Evolutionary conservation across 1,140 invertebrate genomes (phyloP), one percentile per base, ranked within the genome.

Genomic region (Lamellibrachia luymesi): DNA sequence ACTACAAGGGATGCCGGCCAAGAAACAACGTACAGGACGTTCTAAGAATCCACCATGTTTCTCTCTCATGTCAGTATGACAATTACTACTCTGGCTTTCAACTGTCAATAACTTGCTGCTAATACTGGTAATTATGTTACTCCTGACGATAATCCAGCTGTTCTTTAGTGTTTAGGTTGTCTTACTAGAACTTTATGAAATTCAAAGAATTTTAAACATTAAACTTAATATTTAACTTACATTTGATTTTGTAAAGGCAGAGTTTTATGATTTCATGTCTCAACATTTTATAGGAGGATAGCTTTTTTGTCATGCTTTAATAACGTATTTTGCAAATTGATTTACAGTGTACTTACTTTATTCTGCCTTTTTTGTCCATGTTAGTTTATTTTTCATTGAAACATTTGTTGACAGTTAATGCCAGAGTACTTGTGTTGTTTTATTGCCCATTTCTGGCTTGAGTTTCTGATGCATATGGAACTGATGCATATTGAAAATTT

Each of bases 51-150:
- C 64, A 17, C 27, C 93, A 50, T 51, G 91, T 91, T n/a, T 93
- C 7, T 56, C 92, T 1, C 27, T 95, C 38, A 91, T 94, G 93
- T 93, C 94, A 25, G 95, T 95, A 94, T 95, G 95, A 95, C 95
- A 94, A 94, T 95, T 94, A 94, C 93, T 94, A 94, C 95, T 95
- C 94, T 95, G 95, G 95, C 93, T 95, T 93, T 80, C 64, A 80
- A 80, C 64, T 80, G 64, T 80, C 64, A 80, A 80, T 22, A 80
- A 80, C 7, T 22, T 80, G 7, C 13, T 80, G 64, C 64, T 80
- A 22, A 80, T 80, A 22, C 17, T 80, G 4, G 64, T 22, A 8
- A 22, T 80, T 22, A 17, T 80, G 64, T 22, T 80, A 80, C 64
- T 80, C 64, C 64, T 80, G 8, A 80, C 64, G 13, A 17, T 80